Percentiles rank a stretch among this genome's conserved stretches.
phyloP scores from a whole-genome alignment of 2,113 vertebrate species.

The Ancistrus triradiatus region DNA sequence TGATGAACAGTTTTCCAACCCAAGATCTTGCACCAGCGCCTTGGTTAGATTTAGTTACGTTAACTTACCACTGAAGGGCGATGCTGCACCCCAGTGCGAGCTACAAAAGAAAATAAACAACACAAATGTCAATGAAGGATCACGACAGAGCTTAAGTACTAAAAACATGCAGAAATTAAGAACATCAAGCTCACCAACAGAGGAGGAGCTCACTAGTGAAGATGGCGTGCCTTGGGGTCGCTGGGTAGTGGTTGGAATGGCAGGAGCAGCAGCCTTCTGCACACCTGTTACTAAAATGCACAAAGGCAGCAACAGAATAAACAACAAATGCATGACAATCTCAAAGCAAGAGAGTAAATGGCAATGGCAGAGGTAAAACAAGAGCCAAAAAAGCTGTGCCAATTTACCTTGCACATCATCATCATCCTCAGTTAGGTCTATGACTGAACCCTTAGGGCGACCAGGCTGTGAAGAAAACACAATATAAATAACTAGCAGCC shows the following conservation, averaged over 20 bases:
- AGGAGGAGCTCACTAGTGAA: constrained; percentile 48
- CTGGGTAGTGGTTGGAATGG: constrained; percentile 45
- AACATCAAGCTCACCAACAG: constrained; percentile 66
- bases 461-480: constrained; percentile 31
- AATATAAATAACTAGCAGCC: not conserved
- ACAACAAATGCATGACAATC: not conserved
- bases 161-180: not conserved
- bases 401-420: constrained; percentile 71
- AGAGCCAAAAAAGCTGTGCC: not conserved
- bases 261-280: constrained; percentile 59
- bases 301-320: not conserved
- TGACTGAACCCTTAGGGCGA: constrained; percentile 69
- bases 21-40: not conserved
- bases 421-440: constrained; percentile 75
- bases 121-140: not conserved
- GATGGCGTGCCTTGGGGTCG: constrained; percentile 50
- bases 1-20: not conserved
- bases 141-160: not conserved
- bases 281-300: constrained; percentile 63
- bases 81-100: constrained; percentile 22
- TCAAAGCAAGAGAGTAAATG: not conserved
- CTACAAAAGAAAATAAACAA: constrained; percentile 6
- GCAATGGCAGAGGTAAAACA: not conserved
- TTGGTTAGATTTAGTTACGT: not conserved
- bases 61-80: constrained; percentile 37